Conservation (phyloP, 2,797 vertebrate genomes). For the Takifugu rubripes region DNA sequence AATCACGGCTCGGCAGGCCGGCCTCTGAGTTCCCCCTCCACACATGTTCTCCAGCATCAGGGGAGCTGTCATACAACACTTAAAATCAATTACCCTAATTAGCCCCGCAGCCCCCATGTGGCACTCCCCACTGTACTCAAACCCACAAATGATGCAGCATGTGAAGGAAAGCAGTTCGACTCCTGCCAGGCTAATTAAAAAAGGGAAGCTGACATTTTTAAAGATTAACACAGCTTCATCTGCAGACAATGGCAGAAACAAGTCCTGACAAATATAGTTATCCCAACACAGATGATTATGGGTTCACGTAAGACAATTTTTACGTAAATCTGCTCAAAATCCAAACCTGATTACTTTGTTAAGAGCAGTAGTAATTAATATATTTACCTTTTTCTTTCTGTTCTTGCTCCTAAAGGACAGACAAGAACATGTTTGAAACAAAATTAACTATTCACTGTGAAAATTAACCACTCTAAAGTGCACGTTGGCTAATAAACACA, state of each 20-base stretch:
- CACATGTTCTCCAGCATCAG: slow-evolving; percentile 63
- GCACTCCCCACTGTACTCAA: slow-evolving; percentile 27
- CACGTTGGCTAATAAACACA: too few species aligned
- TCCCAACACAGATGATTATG: too few species aligned
- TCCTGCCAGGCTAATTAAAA: slow-evolving; percentile 7
- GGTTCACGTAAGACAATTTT: too few species aligned
- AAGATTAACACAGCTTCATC: background rate
- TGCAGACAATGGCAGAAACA: background rate
- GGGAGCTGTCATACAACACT: slow-evolving; percentile 75
- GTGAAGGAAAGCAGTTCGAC: slow-evolving; percentile 16
- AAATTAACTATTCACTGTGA: too few species aligned
- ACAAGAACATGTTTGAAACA: too few species aligned
- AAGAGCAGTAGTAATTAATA: too few species aligned
- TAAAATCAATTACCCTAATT: slow-evolving; percentile 80
- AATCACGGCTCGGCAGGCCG: slow-evolving; percentile 60
- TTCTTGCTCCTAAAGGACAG: too few species aligned
- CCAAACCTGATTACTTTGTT: too few species aligned
- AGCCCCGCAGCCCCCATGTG: slow-evolving; percentile 61
- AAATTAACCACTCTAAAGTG: too few species aligned
- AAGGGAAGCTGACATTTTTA: background rate
- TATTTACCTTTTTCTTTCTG: too few species aligned
- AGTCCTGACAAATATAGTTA: background rate
- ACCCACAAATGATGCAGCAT: slow-evolving; percentile 38
- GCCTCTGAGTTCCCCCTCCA: slow-evolving; percentile 55
- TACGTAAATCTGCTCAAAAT: too few species aligned